These are phyloP conservation scores for Podocnemis expansa DNA, from an alignment of 2,113 vertebrate genomes.

Conservation along the genomic window DNA sequence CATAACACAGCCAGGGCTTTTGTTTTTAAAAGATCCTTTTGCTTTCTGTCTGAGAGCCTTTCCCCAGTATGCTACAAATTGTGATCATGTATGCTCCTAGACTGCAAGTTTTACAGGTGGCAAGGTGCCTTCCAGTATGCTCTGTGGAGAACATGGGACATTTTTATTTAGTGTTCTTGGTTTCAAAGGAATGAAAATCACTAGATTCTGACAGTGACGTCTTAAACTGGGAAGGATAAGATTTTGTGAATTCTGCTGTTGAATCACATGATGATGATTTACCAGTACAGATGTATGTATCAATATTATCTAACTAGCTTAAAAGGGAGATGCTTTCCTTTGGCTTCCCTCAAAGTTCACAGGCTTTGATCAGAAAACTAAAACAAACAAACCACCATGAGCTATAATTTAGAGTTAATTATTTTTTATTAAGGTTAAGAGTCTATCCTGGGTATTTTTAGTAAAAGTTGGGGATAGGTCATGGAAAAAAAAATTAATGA, in stretches of 20 bases:
- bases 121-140: not conserved
- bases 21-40: not conserved
- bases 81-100: not conserved
- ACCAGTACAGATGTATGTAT: rapidly evolving
- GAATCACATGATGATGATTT: rapidly evolving
- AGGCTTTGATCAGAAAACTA: too few species aligned
- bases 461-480: too few species aligned
- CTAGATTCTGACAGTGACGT: not conserved
- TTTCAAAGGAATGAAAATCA: not conserved
- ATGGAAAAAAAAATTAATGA: too few species aligned
- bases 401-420: too few species aligned
- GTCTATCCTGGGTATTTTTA: too few species aligned
- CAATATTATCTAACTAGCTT: not conserved
- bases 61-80: not conserved
- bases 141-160: not conserved
- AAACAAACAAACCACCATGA: too few species aligned
- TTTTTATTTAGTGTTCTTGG: not conserved
- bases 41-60: not conserved
- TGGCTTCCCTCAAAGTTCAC: too few species aligned
- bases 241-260: not conserved
- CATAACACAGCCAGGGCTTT: not conserved
- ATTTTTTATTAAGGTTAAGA: too few species aligned
- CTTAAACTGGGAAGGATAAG: not conserved
- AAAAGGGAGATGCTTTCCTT: not conserved
- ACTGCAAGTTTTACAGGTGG: not conserved